Conservation (phyloP, 2,113 vertebrate genomes). For the Tyrannus savana region DNA sequence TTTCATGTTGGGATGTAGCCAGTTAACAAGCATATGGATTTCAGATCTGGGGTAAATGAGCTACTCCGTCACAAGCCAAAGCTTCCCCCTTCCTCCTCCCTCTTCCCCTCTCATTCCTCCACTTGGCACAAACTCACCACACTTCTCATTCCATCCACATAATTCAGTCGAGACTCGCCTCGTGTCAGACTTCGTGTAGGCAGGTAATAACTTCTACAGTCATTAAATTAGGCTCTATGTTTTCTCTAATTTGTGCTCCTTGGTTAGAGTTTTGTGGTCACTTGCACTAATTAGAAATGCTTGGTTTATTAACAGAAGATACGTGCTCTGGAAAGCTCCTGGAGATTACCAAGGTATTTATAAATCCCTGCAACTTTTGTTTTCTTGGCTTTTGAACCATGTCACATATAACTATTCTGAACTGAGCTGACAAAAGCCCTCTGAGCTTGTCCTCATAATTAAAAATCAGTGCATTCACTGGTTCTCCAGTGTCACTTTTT, state of each 20-base stretch:
- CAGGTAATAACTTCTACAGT: slow-evolving; percentile 51
- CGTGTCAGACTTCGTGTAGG: background rate
- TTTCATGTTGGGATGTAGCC: slow-evolving; percentile 50
- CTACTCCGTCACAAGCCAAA: background rate
- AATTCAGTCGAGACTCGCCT: slow-evolving; percentile 38
- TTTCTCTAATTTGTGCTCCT: slow-evolving; percentile 50
- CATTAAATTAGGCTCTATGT: slow-evolving; percentile 51
- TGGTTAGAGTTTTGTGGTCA: slow-evolving; percentile 39
- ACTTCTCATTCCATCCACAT: slow-evolving; percentile 21
- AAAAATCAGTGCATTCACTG: background rate
- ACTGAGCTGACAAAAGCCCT: background rate
- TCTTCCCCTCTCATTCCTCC: background rate
- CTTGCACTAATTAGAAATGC: slow-evolving; percentile 30
- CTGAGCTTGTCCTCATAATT: background rate
- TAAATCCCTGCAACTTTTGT: background rate
- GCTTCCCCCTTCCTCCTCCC: background rate
- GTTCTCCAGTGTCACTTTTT: background rate
- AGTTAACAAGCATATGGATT: slow-evolving; percentile 65
- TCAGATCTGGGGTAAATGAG: slow-evolving; percentile 58
- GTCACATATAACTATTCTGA: background rate
- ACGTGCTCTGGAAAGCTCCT: background rate
- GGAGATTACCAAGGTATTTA: background rate
- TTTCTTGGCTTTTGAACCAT: background rate
- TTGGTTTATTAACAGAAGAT: slow-evolving; percentile 7
- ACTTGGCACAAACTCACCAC: background rate